A percentile compares a stretch with the other conserved stretches of the same genome.
These are phyloP conservation scores for Copidosoma aretas DNA, from an alignment of 2,888 invertebrate genomes.

Conservation along the genomic window DNA sequence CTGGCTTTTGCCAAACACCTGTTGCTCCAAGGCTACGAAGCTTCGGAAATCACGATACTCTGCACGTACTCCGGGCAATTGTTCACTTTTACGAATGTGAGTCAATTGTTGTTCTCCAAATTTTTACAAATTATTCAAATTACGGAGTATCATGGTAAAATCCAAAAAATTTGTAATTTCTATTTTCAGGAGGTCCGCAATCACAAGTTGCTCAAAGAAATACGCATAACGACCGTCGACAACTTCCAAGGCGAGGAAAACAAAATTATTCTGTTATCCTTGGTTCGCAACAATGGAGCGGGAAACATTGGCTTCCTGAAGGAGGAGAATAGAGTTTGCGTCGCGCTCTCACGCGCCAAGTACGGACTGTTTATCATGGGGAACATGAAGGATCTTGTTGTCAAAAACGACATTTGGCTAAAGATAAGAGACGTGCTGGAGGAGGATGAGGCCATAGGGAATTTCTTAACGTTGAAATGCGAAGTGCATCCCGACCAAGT, in stretches of 20 bases:
- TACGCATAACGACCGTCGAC: constrained; percentile 22
- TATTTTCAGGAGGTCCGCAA: constrained; percentile 5
- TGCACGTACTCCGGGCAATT: constrained; percentile 24
- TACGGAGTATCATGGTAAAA: no score
- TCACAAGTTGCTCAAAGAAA: neutral
- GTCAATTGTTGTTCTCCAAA: neutral
- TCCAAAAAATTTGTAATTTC: neutral
- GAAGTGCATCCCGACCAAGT: constrained; percentile 15
- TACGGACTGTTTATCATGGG: constrained; percentile 28
- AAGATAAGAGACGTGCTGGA: constrained; percentile 13
- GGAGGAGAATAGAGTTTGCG: constrained; percentile 26
- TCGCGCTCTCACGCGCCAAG: constrained; percentile 22
- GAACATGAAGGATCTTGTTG: constrained; percentile 19
- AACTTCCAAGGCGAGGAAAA: constrained; percentile 31
- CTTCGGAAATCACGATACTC: constrained; percentile 22
- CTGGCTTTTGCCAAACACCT: constrained; percentile 17
- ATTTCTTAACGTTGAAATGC: constrained; percentile 5
- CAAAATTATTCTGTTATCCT: constrained; percentile 21
- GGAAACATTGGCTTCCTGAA: constrained; percentile 29
- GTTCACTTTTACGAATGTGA: constrained; percentile 18
- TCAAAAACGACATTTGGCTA: constrained; percentile 22
- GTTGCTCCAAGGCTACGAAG: constrained; percentile 13
- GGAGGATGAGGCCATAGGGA: constrained; percentile 10
- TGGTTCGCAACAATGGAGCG: constrained; percentile 21
- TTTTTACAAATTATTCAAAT: no score